Base-by-base conservation (phyloP, 2,888 invertebrate species). In the Heteropelma amictum region DNA sequence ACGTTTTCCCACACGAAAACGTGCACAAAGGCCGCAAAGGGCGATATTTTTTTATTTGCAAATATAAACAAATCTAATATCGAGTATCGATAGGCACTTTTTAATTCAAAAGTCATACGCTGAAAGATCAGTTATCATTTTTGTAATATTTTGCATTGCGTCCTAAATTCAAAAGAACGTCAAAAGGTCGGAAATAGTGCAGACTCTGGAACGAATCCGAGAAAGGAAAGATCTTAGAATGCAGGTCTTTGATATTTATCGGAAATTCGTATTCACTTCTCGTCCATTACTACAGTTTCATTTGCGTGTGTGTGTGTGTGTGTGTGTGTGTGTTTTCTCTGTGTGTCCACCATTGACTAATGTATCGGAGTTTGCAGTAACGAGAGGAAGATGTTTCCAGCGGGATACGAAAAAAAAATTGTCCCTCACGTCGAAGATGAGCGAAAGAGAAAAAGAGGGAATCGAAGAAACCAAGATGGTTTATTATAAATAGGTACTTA, bases 401-500 rank as follows among this genome's bases (percentile, higher is more conserved):
- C 73, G 47, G 76, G 73, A n/a, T 79, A 76, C 72, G 51, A 70
- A 51, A 54, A 77, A 76, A 45, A 72, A 65, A 72, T 69, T 75
- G 61, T 56, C 72, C 77, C 72, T 65, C 74, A 77, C 75, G 73
- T 40, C 28, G 35, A 53, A 35, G 45, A 72, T 19, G 49, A 28
- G 23, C 17, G 42, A 14, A 54, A 38, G 63, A 38, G 49, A 26
- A 17, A 30, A 26, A 19, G 28, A 53, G 17, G 5, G 12, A 5
- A 33, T 30, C 33, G 12, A 14, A 23, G 61, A 14, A 49, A 10
- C 35, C 21, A 38, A 5, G 63, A 73, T 61, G 33, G 69, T 79
- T 84, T 84, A 84, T 84, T 84, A 84, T 84, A 82, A 84, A 83
- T 83, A 82, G 82, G 83, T 79, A 78, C 79, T 73, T 81, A 77